Evolutionary conservation across 2,113 vertebrate species (phyloP), one percentile per base, ranked within the genome.

Genomic region (Seriola dumerili): DNA sequence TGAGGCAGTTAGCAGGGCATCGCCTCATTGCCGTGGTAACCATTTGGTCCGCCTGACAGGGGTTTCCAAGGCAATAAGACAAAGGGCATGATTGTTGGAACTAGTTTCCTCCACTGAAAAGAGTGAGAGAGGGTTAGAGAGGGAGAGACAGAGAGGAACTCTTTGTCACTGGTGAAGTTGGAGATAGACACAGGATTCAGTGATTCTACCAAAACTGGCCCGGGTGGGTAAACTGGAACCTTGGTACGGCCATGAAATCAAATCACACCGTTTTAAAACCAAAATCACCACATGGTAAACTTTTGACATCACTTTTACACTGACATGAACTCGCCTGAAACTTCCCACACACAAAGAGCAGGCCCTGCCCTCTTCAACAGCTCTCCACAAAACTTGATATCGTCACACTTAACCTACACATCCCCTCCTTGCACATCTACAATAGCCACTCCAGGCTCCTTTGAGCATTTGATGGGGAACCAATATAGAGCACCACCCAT

Each of bases 21-120:
- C 92, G 92, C 91, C 90, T 92, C 88, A 92, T 94, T 83, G 80
- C 94, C 70, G 76, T 93, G 92, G 95, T 71, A 94, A 95, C 94
- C 92, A 89, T 93, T 94, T 88, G 87, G 91, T 91, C 88, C 54
- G 88, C 77, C 89, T 93, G 90, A 94, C 89, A 91, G 74, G 85
- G 88, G 91, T 93, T 95, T 94, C 93, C 92, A 94, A 90, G 93
- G 94, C 83, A 63, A 94, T 89, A 88, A 91, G 93, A 96, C 94
- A 96, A 95, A 96, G 94, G 84, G 80, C 89, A 87, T 29, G 80
- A 95, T 94, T 95, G 94, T 95, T 93, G 89, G 85, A 78, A 89
- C 87, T 75, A 88, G 85, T 91, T 93, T 95, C 90, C 86, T 94
- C 90, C 77, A 86, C 88, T 90, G 91, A 94, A 92, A 89, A 67